Conservation (phyloP, 1,140 invertebrate genomes). For the Lanistes nyassanus region DNA sequence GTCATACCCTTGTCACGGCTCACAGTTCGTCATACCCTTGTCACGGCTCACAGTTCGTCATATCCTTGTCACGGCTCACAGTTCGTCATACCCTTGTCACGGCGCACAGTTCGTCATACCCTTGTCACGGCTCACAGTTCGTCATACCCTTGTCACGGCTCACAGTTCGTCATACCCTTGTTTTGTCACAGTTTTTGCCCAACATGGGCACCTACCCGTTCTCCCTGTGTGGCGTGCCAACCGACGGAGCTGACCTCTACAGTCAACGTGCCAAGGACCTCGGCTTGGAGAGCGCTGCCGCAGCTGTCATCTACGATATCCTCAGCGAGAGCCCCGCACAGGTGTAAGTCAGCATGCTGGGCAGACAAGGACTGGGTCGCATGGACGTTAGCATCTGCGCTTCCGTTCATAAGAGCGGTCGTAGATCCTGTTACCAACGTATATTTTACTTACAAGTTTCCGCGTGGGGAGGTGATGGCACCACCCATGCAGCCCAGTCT, state of each 20-base stretch:
- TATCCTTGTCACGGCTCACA: not conserved
- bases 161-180: not conserved
- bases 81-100: not conserved
- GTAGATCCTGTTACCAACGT: too few relatives aligned
- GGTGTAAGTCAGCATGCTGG: not conserved
- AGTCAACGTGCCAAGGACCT: not conserved
- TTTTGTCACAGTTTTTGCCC: not conserved
- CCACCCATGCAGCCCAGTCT: too few relatives aligned
- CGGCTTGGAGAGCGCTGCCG: not conserved
- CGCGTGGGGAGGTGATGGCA: too few relatives aligned
- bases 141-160: not conserved
- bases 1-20: too few relatives aligned
- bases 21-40: too few relatives aligned
- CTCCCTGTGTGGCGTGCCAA: not conserved
- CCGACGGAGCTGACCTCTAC: not conserved
- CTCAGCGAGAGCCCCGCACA: not conserved
- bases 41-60: not conserved
- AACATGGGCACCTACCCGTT: constrained; percentile 1
- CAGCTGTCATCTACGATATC: constrained; percentile 12
- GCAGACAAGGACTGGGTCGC: not conserved
- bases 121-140: not conserved
- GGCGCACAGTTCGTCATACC: not conserved
- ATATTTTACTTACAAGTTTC: too few relatives aligned
- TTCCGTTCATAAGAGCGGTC: too few relatives aligned
- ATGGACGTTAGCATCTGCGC: too few relatives aligned